These are phyloP conservation scores for Panagrolaimus sp. DNA, from an alignment of 1,140 invertebrate species.

Conservation along the genomic window DNA sequence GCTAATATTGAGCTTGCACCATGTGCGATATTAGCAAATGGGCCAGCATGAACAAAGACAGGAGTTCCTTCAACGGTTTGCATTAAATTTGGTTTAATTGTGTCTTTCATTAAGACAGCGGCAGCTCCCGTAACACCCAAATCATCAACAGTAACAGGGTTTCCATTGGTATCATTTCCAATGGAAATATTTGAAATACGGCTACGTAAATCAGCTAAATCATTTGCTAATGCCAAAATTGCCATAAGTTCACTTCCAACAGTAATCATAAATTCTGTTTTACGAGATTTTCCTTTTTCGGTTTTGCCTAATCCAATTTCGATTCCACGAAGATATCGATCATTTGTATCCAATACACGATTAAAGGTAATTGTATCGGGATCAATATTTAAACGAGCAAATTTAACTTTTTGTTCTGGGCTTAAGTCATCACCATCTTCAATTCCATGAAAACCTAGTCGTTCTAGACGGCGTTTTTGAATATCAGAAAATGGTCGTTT, in stretches of 20 bases:
- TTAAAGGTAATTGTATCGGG: conserved; percentile 82
- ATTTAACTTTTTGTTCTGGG: conserved; percentile 71
- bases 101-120: conserved; percentile 83
- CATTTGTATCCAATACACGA: conserved; percentile 91
- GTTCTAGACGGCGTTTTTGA: conserved; percentile 46
- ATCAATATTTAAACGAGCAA: conserved; percentile 85
- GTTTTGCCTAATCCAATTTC: conserved; percentile 86
- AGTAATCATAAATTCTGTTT: conserved; percentile 78
- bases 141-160: conserved; percentile 88
- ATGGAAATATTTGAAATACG: conserved; percentile 85
- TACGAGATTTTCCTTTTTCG: conserved; percentile 78
- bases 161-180: conserved; percentile 73
- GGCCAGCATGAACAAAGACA: conserved; percentile 82
- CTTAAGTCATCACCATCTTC: conserved; percentile 80
- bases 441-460: conserved; percentile 72
- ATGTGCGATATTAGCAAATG: conserved; percentile 95
- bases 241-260: conserved; percentile 99
- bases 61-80: conserved; percentile 83
- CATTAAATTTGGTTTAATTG: conserved; percentile 90
- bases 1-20: conserved; percentile 92
- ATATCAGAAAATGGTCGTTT: conserved; percentile 40
- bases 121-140: conserved; percentile 79
- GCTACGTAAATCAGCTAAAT: conserved; percentile 76
- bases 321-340: conserved; percentile 88
- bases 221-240: conserved; percentile 67